These are phyloP conservation scores for Ctenopoma multispine DNA, from an alignment of 2,797 vertebrate genomes.

Conservation along the genomic window DNA sequence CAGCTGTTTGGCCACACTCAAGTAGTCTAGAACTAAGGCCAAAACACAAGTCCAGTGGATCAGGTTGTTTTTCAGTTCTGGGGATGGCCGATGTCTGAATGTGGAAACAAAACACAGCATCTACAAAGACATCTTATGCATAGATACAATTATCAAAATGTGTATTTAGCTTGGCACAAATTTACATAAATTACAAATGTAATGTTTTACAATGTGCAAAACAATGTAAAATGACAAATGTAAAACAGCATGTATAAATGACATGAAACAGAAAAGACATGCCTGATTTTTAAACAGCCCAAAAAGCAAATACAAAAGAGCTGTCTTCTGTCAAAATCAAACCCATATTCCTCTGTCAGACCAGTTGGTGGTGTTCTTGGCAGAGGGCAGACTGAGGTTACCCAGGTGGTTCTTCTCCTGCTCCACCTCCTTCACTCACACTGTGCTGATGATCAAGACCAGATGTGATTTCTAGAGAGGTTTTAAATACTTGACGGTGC, in stretches of 20 bases:
- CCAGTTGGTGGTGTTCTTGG: slow-evolving; percentile 56
- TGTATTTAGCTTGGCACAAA: not conserved
- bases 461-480: slow-evolving; percentile 61
- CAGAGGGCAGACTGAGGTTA: slow-evolving; percentile 65
- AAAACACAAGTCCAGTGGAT: slow-evolving; percentile 29
- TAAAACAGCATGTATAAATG: not conserved
- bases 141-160: not conserved
- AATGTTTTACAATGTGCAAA: not conserved
- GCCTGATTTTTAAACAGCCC: slow-evolving; percentile 27
- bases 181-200: not conserved
- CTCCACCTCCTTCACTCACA: slow-evolving; percentile 66
- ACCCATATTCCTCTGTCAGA: slow-evolving; percentile 25
- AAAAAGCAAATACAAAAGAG: slow-evolving; percentile 17
- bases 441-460: slow-evolving; percentile 66
- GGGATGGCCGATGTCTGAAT: not conserved
- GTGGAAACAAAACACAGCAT: not conserved
- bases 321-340: slow-evolving; percentile 27
- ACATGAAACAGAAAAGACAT: slow-evolving; percentile 1
- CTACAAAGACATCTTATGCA: not conserved
- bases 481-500: slow-evolving; percentile 59
- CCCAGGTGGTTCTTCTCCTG: slow-evolving; percentile 77
- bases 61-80: slow-evolving; percentile 24
- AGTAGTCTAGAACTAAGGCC: slow-evolving; percentile 25
- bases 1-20: slow-evolving; percentile 72
- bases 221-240: not conserved